phyloP scores from a whole-genome alignment of 2,113 vertebrate genomes.

The Eulacestoma nigropectus region DNA sequence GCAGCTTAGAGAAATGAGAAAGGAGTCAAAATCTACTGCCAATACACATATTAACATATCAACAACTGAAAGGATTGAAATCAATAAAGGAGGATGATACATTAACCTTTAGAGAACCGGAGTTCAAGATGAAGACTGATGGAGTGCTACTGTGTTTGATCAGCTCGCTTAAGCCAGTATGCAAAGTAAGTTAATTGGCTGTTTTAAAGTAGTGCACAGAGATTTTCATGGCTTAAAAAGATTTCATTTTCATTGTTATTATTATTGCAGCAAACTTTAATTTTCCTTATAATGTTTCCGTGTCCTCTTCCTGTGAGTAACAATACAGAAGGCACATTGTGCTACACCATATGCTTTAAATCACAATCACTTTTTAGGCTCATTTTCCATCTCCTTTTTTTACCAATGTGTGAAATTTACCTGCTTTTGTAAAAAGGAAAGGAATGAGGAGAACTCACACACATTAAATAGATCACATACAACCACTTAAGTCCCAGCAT shows the following conservation, averaged over 20 bases:
- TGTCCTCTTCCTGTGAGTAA: neutral
- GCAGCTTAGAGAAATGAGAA: slow-evolving; percentile 26
- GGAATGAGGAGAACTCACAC: neutral
- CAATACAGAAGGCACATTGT: neutral
- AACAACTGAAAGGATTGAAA: slow-evolving; percentile 41
- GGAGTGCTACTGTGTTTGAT: slow-evolving; percentile 40
- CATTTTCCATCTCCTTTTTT: neutral
- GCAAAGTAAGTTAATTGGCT: slow-evolving; percentile 59
- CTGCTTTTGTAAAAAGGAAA: neutral
- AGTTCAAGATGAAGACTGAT: slow-evolving; percentile 49
- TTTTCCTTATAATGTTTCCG: neutral
- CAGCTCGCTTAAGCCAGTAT: slow-evolving; percentile 45
- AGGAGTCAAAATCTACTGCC: neutral
- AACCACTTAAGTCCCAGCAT: neutral
- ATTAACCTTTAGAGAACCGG: slow-evolving; percentile 55
- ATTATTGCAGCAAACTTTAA: neutral
- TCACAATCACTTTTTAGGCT: neutral
- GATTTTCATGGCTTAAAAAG: slow-evolving; percentile 8
- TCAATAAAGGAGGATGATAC: slow-evolving; percentile 30
- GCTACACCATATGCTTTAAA: neutral
- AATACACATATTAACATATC: slow-evolving; percentile 32
- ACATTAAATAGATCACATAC: neutral
- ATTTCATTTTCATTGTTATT: slow-evolving; percentile 28
- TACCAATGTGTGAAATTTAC: neutral
- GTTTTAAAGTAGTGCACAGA: slow-evolving; percentile 26